Percentiles rank a stretch among this genome's conserved stretches.
phyloP scores from a whole-genome alignment of 1,140 invertebrate genomes.

The Hycleus cichorii region DNA sequence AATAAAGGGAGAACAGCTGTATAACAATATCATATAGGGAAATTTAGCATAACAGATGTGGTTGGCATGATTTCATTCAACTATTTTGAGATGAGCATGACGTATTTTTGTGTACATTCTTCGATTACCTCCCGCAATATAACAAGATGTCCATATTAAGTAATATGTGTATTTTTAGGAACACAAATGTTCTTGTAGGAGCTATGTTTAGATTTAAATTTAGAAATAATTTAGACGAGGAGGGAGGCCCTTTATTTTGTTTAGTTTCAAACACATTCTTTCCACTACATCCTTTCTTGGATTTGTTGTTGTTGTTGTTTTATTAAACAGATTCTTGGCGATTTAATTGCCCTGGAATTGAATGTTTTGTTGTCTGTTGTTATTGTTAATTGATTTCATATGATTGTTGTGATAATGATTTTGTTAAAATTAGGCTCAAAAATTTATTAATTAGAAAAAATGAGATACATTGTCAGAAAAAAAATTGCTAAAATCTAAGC shows the following conservation, averaged over 20 bases:
- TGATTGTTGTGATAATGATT: conserved; percentile 11
- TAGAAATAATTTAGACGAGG: not conserved
- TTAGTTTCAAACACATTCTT: too few species aligned
- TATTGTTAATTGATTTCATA: conserved; percentile 4
- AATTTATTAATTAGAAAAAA: conserved; percentile 20
- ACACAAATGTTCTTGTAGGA: conserved; percentile 8
- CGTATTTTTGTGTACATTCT: conserved; percentile 18
- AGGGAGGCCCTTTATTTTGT: not conserved
- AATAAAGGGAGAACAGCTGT: not conserved
- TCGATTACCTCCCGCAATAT: conserved; percentile 17
- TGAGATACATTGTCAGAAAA: conserved; percentile 12
- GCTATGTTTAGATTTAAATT: conserved; percentile 17
- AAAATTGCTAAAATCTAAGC: conserved; percentile 25
- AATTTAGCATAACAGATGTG: not conserved
- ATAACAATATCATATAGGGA: not conserved
- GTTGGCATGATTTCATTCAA: conserved; percentile 6
- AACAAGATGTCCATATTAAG: conserved; percentile 15
- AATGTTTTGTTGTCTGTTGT: conserved; percentile 3
- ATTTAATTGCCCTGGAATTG: too few species aligned
- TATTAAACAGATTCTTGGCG: not conserved
- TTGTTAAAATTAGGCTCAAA: conserved; percentile 21
- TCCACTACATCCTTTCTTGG: too few species aligned
- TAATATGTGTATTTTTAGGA: conserved; percentile 6
- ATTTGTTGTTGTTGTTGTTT: too few species aligned
- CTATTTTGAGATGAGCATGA: conserved; percentile 25